These are phyloP conservation scores for Tamandua tetradactyla DNA, from an alignment of 2,797 vertebrate species.

Conservation along the genomic window DNA sequence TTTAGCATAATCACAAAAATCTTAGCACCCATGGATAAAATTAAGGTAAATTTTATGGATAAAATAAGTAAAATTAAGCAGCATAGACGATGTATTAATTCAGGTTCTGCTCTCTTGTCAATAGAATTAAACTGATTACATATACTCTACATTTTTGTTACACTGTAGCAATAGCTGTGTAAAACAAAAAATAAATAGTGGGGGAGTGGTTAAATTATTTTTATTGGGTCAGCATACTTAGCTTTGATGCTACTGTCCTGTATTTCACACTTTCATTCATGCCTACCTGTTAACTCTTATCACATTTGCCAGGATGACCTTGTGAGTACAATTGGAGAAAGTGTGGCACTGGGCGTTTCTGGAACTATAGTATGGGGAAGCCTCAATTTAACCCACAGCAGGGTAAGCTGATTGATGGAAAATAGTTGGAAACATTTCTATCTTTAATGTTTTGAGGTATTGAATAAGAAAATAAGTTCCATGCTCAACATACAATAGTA, in stretches of 20 bases:
- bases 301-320: conserved; percentile 86
- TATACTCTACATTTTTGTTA: conserved; percentile 9
- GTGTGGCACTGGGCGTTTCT: conserved; percentile 88
- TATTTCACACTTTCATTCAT: background rate
- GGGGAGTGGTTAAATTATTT: conserved; percentile 1
- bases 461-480: too few species aligned
- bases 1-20: background rate
- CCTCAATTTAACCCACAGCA: conserved; percentile 80
- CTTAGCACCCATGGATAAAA: background rate
- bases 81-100: background rate
- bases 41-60: too few species aligned
- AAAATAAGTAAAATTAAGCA: background rate
- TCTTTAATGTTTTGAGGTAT: too few species aligned
- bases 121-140: conserved; percentile 10
- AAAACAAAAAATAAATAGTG: background rate
- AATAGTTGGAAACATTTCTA: too few species aligned
- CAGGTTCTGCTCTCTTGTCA: background rate
- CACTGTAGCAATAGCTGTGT: background rate
- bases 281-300: conserved; percentile 29
- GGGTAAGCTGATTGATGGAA: conserved; percentile 78
- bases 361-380: conserved; percentile 91
- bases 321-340: conserved; percentile 89
- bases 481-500: background rate
- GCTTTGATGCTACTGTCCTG: background rate
- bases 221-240: background rate